These are phyloP conservation scores for Odocoileus hemionus DNA, from an alignment of 2,113 vertebrate genomes.

Conservation along the genomic window DNA sequence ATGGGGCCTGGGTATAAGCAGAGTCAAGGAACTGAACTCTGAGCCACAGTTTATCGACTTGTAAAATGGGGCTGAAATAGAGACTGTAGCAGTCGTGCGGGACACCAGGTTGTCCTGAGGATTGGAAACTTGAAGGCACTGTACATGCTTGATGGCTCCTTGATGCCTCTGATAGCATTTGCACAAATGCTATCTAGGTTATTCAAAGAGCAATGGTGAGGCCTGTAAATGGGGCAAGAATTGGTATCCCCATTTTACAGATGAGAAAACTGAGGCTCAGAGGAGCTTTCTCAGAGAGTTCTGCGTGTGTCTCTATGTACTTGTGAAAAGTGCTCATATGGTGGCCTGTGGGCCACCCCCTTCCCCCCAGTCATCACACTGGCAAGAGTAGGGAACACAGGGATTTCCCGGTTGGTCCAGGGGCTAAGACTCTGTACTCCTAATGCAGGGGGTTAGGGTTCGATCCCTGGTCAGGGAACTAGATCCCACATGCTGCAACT, in stretches of 20 bases:
- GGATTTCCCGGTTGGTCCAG: neutral
- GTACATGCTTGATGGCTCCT: neutral
- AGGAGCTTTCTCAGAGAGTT: neutral
- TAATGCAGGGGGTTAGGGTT: neutral
- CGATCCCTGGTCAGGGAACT: neutral
- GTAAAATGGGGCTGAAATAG: neutral
- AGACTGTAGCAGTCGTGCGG: neutral
- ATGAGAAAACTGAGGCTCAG: neutral
- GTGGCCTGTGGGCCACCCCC: neutral
- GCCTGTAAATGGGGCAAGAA: neutral
- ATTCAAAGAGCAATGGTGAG: neutral
- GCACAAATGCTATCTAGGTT: neutral
- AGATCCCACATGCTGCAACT: neutral
- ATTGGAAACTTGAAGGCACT: neutral
- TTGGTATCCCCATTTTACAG: neutral
- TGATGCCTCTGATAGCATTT: neutral
- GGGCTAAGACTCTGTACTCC: neutral
- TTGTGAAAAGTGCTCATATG: neutral
- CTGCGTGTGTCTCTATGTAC: fast-evolving
- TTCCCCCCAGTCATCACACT: neutral
- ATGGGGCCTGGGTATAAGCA: neutral
- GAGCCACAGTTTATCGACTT: neutral
- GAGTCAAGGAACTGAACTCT: neutral
- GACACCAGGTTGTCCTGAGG: neutral
- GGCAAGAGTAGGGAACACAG: neutral